These are phyloP conservation scores for Leistus spinibarbis DNA, from an alignment of 2,888 invertebrate genomes.

Conservation along the genomic window DNA sequence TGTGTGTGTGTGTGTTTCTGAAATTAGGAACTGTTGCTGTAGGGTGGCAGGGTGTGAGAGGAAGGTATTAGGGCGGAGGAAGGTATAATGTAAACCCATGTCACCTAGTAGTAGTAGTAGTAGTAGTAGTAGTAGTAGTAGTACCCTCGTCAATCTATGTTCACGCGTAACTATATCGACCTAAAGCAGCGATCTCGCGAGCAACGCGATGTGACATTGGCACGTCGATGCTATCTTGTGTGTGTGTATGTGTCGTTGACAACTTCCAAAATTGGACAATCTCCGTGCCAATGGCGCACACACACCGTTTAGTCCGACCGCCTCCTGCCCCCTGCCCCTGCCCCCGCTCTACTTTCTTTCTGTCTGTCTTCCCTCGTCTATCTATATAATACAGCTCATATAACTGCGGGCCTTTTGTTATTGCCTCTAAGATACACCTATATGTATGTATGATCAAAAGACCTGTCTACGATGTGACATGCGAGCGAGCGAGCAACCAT, in stretches of 20 bases:
- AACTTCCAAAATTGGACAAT: constrained; percentile 35
- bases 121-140: no score
- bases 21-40: no score
- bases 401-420: constrained; percentile 6
- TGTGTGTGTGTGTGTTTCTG: no score
- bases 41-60: no score
- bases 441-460: constrained; percentile 5
- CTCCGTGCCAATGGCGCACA: neutral
- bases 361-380: neutral
- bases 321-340: neutral
- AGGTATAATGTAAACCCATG: no score
- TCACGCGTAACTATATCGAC: constrained; percentile 17
- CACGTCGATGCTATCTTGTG: constrained; percentile 20
- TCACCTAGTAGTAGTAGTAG: no score
- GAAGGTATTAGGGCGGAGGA: no score
- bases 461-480: neutral
- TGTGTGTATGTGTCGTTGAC: no score
- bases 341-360: neutral
- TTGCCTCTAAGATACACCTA: neutral
- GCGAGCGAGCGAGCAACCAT: neutral
- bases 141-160: constrained; percentile 38
- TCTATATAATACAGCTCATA: neutral
- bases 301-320: neutral
- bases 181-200: constrained; percentile 12
- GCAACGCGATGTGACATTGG: constrained; percentile 10